Conservation (phyloP, 2,888 invertebrate genomes). For the Phortica magna region DNA sequence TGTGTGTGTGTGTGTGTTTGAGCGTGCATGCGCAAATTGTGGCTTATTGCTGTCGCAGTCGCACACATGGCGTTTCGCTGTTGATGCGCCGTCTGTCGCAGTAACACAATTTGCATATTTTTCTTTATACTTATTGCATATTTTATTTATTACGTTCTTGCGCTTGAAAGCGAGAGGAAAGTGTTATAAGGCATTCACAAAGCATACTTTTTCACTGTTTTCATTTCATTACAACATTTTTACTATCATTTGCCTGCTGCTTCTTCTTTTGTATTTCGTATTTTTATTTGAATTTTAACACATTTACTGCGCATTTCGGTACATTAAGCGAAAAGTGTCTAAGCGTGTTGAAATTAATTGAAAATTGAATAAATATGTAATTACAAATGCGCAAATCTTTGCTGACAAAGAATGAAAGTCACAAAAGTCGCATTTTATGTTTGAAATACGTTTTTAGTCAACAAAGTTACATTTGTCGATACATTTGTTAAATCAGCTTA, state of each 20-base stretch:
- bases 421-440: too few relatives aligned
- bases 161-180: conserved; percentile 50
- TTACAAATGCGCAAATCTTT: too few relatives aligned
- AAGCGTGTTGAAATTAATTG: not conserved
- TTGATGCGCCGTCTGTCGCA: conserved; percentile 30
- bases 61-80: not conserved
- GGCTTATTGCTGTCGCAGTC: not conserved
- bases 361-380: too few relatives aligned
- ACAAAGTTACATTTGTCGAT: too few relatives aligned
- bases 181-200: conserved; percentile 69
- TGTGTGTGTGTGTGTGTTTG: not conserved
- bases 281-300: not conserved
- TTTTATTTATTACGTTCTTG: conserved; percentile 70
- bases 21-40: not conserved
- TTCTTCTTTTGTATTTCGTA: not conserved
- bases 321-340: not conserved
- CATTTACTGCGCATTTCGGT: not conserved
- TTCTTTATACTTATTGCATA: conserved; percentile 67
- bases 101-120: conserved; percentile 64
- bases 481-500: too few relatives aligned
- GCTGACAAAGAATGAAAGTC: too few relatives aligned
- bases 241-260: not conserved
- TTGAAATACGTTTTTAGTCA: too few relatives aligned
- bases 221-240: conserved; percentile 42
- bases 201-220: conserved; percentile 49